A percentile compares a stretch with the other conserved stretches of the same genome.
Conservation (phyloP, 1,140 invertebrate genomes). For the Drosophila jambulina region DNA sequence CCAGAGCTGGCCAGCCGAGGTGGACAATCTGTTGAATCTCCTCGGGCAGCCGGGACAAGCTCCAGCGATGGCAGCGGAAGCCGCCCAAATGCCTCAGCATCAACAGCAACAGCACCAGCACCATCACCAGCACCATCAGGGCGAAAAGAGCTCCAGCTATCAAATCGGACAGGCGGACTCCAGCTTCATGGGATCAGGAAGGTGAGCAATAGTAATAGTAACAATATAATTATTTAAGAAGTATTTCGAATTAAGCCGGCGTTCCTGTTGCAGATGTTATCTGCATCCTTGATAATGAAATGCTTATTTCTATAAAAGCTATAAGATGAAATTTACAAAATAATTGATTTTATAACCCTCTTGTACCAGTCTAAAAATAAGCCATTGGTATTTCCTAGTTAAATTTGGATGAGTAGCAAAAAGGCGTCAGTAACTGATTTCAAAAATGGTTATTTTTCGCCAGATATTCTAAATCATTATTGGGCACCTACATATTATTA, state of each 20-base stretch:
- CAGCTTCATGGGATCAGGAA: constrained; percentile 75
- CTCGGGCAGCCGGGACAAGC: constrained; percentile 43
- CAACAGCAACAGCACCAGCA: constrained; percentile 39
- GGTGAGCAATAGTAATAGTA: constrained; percentile 49
- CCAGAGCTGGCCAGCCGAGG: constrained; percentile 62
- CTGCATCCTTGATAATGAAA: no score
- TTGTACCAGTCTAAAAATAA: not conserved
- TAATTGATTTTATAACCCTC: not conserved
- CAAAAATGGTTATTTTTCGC: not conserved
- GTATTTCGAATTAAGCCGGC: no score
- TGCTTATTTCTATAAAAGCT: not conserved
- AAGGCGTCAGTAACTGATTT: no score
- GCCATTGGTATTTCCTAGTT: not conserved
- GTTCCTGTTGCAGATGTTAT: no score
- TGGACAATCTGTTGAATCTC: constrained; percentile 61
- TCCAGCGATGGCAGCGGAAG: not conserved
- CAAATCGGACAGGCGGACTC: constrained; percentile 72
- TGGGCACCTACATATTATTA: not conserved
- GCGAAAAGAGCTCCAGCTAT: constrained; percentile 76
- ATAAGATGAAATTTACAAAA: not conserved
- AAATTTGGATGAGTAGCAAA: not conserved
- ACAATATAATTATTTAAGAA: not conserved
- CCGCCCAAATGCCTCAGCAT: constrained; percentile 26
- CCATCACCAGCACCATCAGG: constrained; percentile 46
- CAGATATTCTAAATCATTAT: no score